Evolutionary conservation across 2,797 vertebrate species (phyloP), one percentile per base, ranked within the genome.

Genomic region (Antrozous pallidus): DNA sequence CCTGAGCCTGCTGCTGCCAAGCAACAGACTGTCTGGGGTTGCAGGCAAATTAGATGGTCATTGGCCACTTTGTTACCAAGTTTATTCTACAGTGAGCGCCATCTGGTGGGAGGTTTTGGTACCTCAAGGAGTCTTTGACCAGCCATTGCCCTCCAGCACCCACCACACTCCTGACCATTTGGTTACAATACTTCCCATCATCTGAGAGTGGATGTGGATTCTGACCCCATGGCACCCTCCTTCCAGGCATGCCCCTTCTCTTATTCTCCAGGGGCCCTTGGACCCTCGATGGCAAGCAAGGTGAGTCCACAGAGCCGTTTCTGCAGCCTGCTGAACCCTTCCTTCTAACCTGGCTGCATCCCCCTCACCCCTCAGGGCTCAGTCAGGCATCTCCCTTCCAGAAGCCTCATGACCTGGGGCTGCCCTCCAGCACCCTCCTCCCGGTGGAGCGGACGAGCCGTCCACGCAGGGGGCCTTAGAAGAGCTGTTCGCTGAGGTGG

Each of bases 101-200:
- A 93, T 96, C 96, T 97, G 86, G 92, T 96, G 97, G 94, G 16
- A n/a, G 63, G 28, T 90, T 87, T 92, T 70, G 85, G 91, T 94
- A 95, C 54, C 69, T 94, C 67, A 42, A 54, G 3, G 20, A 70
- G 80, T 51, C 85, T 28, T 86, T 47, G 18, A 77, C 63, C 3
- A 58, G 10, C 14, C 58, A 24, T 87, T 74, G 69, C 31, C 13
- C 73, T 2, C 18, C 20, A 28, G 11, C 38, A 24, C 54, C 45
- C 10, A 40, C 42, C 56, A 85, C 70, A 49, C 13, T 31, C 38
- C 10, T 58, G 28, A 81, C 56, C 69, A 47, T 65, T 74, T 51
- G 33, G 20, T 51, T 18, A 26, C 63, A 1, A 38, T 69, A 47
- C 73, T 65, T 22, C 7, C 33, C 24, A 40, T 2, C 70, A 14